Evolutionary conservation across 1,140 invertebrate genomes (phyloP), one percentile per base, ranked within the genome.

Genomic region (Caenorhabditis inopinata): DNA sequence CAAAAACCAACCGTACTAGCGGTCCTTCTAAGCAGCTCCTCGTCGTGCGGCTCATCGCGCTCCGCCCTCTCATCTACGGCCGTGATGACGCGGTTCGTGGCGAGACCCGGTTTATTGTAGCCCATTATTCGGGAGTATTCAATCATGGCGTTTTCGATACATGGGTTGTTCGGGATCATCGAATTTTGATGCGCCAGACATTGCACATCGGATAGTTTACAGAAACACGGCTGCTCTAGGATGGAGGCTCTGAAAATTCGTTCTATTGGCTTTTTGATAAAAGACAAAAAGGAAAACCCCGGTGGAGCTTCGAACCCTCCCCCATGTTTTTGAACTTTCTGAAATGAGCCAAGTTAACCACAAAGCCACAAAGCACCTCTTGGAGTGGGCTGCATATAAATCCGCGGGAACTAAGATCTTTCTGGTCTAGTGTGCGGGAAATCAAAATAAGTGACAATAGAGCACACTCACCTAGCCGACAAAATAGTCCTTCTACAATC

Each of bases 181-280:
- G 79, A 18, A 9, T 81, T 82, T 42, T 87, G 85, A 35, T 82
- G 51, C 18, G 58, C 35, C 12, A 83, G 49, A 58, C 85, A 86
- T 29, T 73, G 46, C 25, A 73, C 80, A 74, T 86, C 87, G 25
- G 76, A 76, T 42, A 83, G 29, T n/a, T 79, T 32, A 48, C 86
- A 87, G 76, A 77, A 81, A 42, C 86, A 87, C 21, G 84, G 85
- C 46, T 82, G 81, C 47, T 87, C 86, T 0, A 87, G 79, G 51
- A 51, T 73, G n/a, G 78, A 73, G 9, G 25, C 48, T 74, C 84
- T 76, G 62, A 74, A 79, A 53, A 27, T 6, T 5, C 58, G 6
- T 1, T 14, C 2, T 18, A 23, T 74, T 38, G n/a, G n/a, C n/a
- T n/a, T n/a, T n/a, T n/a, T n/a, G n/a, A n/a, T n/a, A n/a, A n/a